phyloP scores from a whole-genome alignment of 1,140 invertebrate species.

The Chlorops oryzae region DNA sequence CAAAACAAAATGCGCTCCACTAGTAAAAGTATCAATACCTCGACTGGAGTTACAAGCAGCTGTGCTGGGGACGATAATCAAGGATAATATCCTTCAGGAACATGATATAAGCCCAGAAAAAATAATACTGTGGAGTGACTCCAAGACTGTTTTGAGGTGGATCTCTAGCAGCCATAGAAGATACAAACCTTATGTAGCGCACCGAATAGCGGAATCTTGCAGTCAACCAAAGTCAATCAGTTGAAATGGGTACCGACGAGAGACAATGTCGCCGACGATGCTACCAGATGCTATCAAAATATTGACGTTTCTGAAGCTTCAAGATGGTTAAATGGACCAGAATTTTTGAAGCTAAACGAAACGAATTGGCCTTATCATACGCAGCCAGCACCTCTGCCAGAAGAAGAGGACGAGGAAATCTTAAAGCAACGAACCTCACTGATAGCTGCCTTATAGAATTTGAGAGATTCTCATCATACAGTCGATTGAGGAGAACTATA shows the following conservation, averaged over 20 bases:
- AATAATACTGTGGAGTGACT: neutral
- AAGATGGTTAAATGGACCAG: too few relatives aligned
- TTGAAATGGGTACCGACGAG: slow-evolving; percentile 1
- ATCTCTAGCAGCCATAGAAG: neutral
- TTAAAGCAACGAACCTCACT: too few relatives aligned
- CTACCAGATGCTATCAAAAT: too few relatives aligned
- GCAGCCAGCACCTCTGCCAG: too few relatives aligned
- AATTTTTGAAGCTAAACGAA: too few relatives aligned
- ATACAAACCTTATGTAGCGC: slow-evolving; percentile 3
- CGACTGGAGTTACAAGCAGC: slow-evolving; percentile 5
- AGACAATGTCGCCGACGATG: slow-evolving; percentile 1
- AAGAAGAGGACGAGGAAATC: too few relatives aligned
- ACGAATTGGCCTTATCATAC: too few relatives aligned
- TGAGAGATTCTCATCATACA: too few relatives aligned
- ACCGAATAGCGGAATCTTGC: slow-evolving; percentile 3
- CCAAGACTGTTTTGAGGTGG: neutral
- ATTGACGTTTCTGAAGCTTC: too few relatives aligned
- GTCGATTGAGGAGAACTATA: too few relatives aligned
- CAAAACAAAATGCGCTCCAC: slow-evolving; percentile 1
- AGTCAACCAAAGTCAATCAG: neutral
- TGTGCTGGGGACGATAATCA: neutral
- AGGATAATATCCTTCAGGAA: neutral
- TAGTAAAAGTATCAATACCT: neutral
- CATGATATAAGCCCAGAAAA: neutral
- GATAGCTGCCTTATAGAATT: too few relatives aligned